Evolutionary conservation across 2,797 vertebrate species (phyloP), one percentile per base, ranked within the genome.

Genomic region (Neoniphon sammara): DNA sequence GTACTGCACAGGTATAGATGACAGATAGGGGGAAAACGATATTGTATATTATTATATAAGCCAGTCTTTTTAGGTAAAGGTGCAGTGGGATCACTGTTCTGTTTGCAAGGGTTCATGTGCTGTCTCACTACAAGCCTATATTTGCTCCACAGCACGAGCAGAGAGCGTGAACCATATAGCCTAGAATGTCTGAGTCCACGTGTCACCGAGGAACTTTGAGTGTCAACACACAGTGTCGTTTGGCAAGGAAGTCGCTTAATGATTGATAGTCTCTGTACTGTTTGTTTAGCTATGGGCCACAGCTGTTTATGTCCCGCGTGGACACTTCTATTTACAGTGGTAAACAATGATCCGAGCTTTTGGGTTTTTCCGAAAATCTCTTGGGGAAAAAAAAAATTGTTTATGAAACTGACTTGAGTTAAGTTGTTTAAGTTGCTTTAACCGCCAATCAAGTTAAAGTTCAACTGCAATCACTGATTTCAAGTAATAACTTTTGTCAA

Each of bases 121-220:
- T 27, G 3, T 63, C 73, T 59, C 8, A 63, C 71, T 85, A 76
- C 60, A 62, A 78, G 30, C 56, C 81, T 67, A 21, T 84, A 66
- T 86, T 87, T 82, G 82, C 74, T 67, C 72, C 54, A 72, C 66
- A 80, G 65, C 80, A 84, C 27, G 77, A 56, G 65, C 34, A 20
- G 4, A 39, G 30, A 44, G 9, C 49, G 30, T 87, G 89, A 3
- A 68, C 49, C 27, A 0, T 49, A 0, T 3, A 25, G 42, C 25
- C 25, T 27, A 27, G 25, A 7, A 1, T 10, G 12, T 30, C 5
- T 5, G 25, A 27, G 72, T 66, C 21, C 75, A 81, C 42, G 75
- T 81, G 82, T 68, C 78, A 52, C 66, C 1, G 25, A 25, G 59
- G 46, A 44, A 49, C 53, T 27, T 66, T 65, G 27, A 46, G n/a